phyloP scores from a whole-genome alignment of 2,113 vertebrate genomes.

The Elanoides forficatus region DNA sequence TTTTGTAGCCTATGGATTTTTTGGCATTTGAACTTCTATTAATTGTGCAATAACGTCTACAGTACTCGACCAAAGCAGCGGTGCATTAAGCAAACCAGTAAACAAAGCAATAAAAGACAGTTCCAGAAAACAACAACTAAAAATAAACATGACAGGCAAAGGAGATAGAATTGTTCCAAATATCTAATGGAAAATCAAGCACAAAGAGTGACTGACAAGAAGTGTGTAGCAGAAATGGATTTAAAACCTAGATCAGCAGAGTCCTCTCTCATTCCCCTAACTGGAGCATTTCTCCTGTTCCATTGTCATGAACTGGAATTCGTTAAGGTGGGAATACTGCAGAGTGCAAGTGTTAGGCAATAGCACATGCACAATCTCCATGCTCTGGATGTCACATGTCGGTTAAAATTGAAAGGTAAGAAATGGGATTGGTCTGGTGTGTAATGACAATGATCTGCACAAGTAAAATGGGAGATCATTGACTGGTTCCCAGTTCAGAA shows the following conservation, averaged over 20 bases:
- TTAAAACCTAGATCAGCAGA: neutral
- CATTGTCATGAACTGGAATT: rapidly evolving
- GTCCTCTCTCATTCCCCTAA: neutral
- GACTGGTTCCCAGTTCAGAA: neutral
- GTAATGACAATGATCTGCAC: neutral
- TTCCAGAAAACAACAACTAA: neutral
- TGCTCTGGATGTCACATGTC: rapidly evolving
- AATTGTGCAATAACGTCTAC: neutral
- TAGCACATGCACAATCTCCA: rapidly evolving
- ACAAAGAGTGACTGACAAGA: neutral
- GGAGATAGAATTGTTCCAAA: neutral
- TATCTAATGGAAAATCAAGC: neutral
- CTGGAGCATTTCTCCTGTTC: neutral
- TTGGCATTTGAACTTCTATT: neutral
- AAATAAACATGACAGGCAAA: neutral
- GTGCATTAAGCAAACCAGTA: neutral
- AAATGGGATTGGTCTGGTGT: neutral
- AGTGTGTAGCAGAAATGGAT: neutral
- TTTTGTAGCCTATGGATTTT: neutral
- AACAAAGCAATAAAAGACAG: neutral
- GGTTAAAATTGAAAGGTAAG: rapidly evolving
- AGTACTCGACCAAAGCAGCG: neutral
- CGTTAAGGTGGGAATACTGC: neutral
- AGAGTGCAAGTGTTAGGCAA: neutral
- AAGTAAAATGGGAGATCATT: neutral